These are phyloP conservation scores for Alethe castanea DNA, from an alignment of 2,113 vertebrate species.

Conservation along the genomic window DNA sequence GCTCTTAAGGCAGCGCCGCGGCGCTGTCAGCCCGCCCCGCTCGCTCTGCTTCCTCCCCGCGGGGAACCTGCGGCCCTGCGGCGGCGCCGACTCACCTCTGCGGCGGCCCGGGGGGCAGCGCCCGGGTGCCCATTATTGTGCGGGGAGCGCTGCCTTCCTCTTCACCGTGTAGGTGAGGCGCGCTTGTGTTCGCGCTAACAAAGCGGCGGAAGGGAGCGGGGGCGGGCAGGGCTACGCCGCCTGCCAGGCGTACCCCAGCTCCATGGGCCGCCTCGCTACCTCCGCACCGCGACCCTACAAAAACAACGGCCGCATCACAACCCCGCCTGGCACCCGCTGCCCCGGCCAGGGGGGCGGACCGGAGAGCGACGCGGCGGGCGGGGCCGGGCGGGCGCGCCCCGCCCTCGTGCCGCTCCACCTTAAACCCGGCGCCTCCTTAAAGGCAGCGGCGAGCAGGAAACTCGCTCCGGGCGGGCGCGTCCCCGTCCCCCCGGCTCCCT, in stretches of 20 bases:
- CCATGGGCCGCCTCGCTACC: background rate
- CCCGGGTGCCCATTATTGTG: conserved; percentile 22
- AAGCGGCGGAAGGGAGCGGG: background rate
- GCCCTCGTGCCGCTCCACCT: background rate
- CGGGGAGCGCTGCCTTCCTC: background rate
- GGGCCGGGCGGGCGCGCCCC: background rate
- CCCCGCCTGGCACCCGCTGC: background rate
- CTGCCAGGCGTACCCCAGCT: background rate
- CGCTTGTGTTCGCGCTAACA: conserved; percentile 10
- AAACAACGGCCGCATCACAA: conserved; percentile 43
- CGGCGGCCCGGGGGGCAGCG: conserved; percentile 9
- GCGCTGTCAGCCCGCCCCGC: conserved; percentile 34
- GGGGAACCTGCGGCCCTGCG: background rate
- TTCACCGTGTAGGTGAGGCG: conserved; percentile 13
- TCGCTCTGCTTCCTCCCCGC: background rate
- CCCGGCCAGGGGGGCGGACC: background rate
- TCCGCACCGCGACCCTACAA: conserved; percentile 2
- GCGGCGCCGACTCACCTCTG: conserved; percentile 31
- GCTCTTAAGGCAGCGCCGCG: conserved; percentile 66
- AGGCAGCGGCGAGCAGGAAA: conserved; percentile 2
- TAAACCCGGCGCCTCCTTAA: conserved; percentile 44
- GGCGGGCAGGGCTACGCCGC: background rate
- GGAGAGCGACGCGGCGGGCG: background rate
- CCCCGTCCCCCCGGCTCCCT: background rate
- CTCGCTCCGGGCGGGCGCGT: background rate